Evolutionary conservation across 2,113 vertebrate species (phyloP).

Genomic region (Isichthys henryi): DNA sequence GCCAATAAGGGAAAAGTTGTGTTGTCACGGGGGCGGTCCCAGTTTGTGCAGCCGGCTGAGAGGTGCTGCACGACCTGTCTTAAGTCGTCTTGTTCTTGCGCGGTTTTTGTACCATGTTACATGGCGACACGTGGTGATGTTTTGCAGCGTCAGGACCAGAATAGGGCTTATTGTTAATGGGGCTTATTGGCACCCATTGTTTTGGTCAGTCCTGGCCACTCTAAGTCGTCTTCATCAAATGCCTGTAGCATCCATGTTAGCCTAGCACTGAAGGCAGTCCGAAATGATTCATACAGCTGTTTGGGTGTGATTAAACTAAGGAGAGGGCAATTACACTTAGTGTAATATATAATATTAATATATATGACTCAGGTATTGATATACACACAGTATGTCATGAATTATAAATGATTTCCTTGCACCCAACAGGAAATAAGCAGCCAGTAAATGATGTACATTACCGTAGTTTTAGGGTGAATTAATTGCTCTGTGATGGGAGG

Average conservation of each 20-base stretch:
- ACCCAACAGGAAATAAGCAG: not conserved
- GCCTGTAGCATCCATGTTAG: not conserved
- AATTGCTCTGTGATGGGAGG: not conserved
- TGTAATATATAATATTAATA: not conserved
- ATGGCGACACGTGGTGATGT: too few species aligned
- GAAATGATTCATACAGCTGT: not conserved
- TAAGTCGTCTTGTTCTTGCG: too few species aligned
- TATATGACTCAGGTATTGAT: not conserved
- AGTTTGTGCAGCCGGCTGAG: too few species aligned
- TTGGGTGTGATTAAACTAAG: not conserved
- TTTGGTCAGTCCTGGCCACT: not conserved
- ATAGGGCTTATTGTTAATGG: too few species aligned
- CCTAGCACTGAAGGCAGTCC: not conserved
- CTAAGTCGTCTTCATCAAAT: not conserved
- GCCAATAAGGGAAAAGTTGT: too few species aligned
- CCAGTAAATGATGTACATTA: not conserved
- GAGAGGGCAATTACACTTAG: not conserved
- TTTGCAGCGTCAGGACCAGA: too few species aligned
- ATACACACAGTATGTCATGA: not conserved
- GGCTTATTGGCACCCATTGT: too few species aligned
- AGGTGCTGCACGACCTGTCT: too few species aligned
- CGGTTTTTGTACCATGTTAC: too few species aligned
- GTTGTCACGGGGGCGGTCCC: too few species aligned
- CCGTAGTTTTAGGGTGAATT: not conserved
- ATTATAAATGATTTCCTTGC: not conserved